These are phyloP conservation scores for Numenius phaeopus DNA, from an alignment of 2,797 vertebrate species.

Conservation along the genomic window DNA sequence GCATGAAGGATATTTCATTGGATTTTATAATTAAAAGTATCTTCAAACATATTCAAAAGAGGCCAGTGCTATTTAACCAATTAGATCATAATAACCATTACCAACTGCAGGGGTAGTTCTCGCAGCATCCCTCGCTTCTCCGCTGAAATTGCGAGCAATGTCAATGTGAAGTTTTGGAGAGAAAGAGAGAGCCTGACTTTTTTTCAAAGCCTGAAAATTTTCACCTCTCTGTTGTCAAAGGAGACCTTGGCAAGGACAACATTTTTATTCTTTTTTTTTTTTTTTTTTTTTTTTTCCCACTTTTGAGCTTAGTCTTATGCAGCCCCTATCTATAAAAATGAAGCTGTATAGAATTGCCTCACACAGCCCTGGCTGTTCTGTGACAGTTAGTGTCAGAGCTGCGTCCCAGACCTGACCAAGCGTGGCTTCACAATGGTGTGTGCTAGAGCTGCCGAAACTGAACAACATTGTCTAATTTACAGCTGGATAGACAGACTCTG, in stretches of 20 bases:
- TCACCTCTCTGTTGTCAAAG: background rate
- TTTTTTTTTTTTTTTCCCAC: fast-evolving
- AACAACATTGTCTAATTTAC: background rate
- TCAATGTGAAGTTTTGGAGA: background rate
- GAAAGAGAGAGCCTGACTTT: background rate
- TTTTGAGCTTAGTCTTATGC: background rate
- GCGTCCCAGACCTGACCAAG: background rate
- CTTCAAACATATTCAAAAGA: slow-evolving; percentile 50
- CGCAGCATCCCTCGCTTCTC: fast-evolving
- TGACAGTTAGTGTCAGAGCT: background rate
- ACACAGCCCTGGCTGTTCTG: background rate
- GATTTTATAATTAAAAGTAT: slow-evolving; percentile 39
- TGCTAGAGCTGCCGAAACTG: background rate
- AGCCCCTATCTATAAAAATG: fast-evolving
- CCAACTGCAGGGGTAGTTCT: background rate
- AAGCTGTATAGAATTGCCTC: background rate
- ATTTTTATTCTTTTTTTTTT: no score
- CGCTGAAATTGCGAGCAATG: background rate
- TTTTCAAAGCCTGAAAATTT: background rate
- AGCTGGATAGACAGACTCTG: background rate
- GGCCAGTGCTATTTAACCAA: background rate
- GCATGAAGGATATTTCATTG: slow-evolving; percentile 19
- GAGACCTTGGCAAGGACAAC: background rate
- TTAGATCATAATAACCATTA: background rate
- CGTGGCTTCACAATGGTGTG: fast-evolving